Evolutionary conservation across 2,888 invertebrate species (phyloP).

Genomic region (Rosalia funebris): DNA sequence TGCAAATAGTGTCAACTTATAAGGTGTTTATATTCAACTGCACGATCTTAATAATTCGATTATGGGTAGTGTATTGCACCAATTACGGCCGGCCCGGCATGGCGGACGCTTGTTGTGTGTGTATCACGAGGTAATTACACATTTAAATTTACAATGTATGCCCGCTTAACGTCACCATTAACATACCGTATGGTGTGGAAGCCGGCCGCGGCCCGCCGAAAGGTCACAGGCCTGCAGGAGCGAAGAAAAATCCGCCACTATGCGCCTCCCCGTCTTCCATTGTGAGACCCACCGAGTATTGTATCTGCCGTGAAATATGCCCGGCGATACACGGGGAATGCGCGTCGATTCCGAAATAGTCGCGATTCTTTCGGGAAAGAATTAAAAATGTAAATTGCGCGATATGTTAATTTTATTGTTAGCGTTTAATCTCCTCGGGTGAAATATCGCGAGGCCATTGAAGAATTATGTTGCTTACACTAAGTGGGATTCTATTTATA

Average conservation of each 20-base stretch:
- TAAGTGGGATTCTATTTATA: conserved; percentile 8
- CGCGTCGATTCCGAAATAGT: neutral
- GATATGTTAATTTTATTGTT: conserved; percentile 24
- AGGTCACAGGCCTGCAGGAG: conserved; percentile 17
- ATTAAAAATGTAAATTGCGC: conserved; percentile 11
- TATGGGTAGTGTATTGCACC: conserved; percentile 32
- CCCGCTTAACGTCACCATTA: conserved; percentile 53
- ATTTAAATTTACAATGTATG: conserved; percentile 47
- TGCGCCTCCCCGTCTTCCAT: conserved; percentile 20
- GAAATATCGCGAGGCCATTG: neutral
- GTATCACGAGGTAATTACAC: conserved; percentile 44
- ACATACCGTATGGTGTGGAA: conserved; percentile 47
- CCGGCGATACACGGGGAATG: conserved; percentile 5
- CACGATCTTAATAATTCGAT: conserved; percentile 43
- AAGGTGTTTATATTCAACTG: conserved; percentile 39
- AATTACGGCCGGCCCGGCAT: conserved; percentile 27
- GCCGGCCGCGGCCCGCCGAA: conserved; percentile 22
- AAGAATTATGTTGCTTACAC: neutral
- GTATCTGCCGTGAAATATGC: conserved; percentile 21
- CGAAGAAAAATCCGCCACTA: conserved; percentile 17
- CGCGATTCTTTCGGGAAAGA: neutral
- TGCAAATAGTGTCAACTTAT: conserved; percentile 28
- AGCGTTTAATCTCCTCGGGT: neutral
- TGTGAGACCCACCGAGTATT: conserved; percentile 16
- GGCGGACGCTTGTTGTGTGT: conserved; percentile 24